These are phyloP conservation scores for Idris sp. DNA, from an alignment of 1,140 invertebrate species.

Conservation along the genomic window DNA sequence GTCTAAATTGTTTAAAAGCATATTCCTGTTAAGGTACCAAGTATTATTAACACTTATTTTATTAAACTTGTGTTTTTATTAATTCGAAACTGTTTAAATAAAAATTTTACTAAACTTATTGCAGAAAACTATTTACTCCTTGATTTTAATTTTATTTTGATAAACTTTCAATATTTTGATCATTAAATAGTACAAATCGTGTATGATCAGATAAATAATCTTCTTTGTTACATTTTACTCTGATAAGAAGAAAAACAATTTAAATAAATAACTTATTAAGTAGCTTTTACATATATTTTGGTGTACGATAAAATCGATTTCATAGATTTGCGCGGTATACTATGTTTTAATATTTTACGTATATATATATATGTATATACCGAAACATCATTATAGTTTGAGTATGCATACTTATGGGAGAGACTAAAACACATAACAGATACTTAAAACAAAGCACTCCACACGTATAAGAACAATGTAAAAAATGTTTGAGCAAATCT, in stretches of 20 bases:
- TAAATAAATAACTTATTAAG: slow-evolving; percentile 6
- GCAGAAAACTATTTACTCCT: slow-evolving; percentile 24
- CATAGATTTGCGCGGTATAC: slow-evolving; percentile 47
- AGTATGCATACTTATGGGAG: slow-evolving; percentile 55
- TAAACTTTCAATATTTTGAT: too few species aligned
- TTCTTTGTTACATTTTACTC: too few species aligned
- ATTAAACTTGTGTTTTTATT: too few species aligned
- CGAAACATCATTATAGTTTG: slow-evolving; percentile 61
- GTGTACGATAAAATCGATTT: slow-evolving; percentile 59
- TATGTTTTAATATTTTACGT: slow-evolving; percentile 52
- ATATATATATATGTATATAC: slow-evolving; percentile 55
- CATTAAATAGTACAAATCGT: too few species aligned
- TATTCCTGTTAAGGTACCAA: too few species aligned
- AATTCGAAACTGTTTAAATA: too few species aligned
- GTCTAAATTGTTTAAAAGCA: too few species aligned
- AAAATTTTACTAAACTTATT: too few species aligned
- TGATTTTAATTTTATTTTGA: slow-evolving; percentile 3
- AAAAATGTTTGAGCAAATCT: slow-evolving; percentile 63
- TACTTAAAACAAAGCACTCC: slow-evolving; percentile 19
- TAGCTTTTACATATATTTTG: slow-evolving; percentile 18
- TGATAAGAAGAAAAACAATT: neutral
- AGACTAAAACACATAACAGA: slow-evolving; percentile 55
- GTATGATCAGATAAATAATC: too few species aligned
- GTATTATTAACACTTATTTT: too few species aligned
- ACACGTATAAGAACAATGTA: slow-evolving; percentile 45